Base-by-base conservation (phyloP, 2,797 vertebrate species). In the Esox masquinongy region DNA sequence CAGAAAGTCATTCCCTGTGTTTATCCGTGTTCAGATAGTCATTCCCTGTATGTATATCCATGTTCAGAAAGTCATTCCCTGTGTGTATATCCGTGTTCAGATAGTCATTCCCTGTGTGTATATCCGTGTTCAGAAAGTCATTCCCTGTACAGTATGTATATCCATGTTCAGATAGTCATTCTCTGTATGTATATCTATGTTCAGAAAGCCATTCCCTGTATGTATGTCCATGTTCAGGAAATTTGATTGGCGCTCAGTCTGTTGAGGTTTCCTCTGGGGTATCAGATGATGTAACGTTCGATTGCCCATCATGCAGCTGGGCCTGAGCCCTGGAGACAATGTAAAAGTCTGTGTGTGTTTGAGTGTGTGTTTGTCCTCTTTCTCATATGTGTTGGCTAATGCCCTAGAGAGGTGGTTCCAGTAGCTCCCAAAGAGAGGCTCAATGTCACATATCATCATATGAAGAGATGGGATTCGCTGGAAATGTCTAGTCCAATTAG, bases 201-300 rank as follows among this genome's bases (percentile, higher is more conserved):
- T 47, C 43, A 47, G 43, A 47, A 9, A 22, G 19, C n/a, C 53
- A 24, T 59, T 59, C 43, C 43, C 43, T n/a, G 53, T n/a, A 22
- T 59, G 88, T 75, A n/a, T 73, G 79, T 89, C 81, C 81, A 81
- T 78, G 84, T 85, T 81, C 74, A 74, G 74, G 81, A 82, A 22
- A 78, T 77, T 86, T 92, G 90, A 94, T 85, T 82, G 89, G 91
- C 87, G 88, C 78, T 29, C 84, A 91, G 84, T 87, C 85, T 80
- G 88, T 83, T 75, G 56, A 76, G 72, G 83, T 88, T 81, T 82
- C 82, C 53, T 7, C 5, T 7, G 83, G 87, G 85, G 88, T 81
- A 78, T 91, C 91, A 88, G 88, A 87, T 88, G 86, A 88, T 79
- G 79, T 53, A 68, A 88, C 85, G 91, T 87, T 67, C 84, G 81